Base-by-base conservation (phyloP, 2,888 invertebrate genomes). In the Conops quadrifasciatus region DNA sequence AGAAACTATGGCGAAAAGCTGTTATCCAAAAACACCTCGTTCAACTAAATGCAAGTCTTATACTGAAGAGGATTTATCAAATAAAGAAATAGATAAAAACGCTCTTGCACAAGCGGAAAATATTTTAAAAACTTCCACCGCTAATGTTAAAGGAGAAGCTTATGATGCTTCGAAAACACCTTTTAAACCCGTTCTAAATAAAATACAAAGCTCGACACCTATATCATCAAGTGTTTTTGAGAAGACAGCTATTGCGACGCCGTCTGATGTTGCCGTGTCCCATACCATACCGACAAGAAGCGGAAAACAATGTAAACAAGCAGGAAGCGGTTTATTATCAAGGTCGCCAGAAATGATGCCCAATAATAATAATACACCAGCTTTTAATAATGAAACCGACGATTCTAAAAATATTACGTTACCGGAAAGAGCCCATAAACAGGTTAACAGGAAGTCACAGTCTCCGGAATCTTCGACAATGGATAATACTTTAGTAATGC, bases 1-100 rank as follows among this genome's bases (percentile, higher is more conserved):
- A 3, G 73, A 70, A 2, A 77, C 77, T 19, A 72, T 75, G 3
- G 43, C 47, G 0, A 82, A 81, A 66, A 73, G 4, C 3, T 73
- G 67, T 26, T 83, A 78, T 73, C 83, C 80, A 4, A 82, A 78
- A 72, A 83, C 83, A 4, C 83, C 83, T 16, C 76, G 73, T 0
- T 74, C 66, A 16, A 71, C 71, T 7, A 80, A 78, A 60, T 73
- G 65, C 45, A 78, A 77, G 53, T 77, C 74, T 71, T 78, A 28
- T 28, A 2, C 1, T 2, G 26, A 60, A 15, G 19, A n/a, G 13
- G 53, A 56, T n/a, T 21, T 21, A 13, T 7, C 43, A 15, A 45
- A 67, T 5, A 67, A 68, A 28, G 63, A 67, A 9, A 53, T 70
- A 15, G 62, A 73, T 30, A 67, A 47, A 0, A 30, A 28, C 9